Conservation (phyloP, 2,113 vertebrate genomes). For the Cephalopholis sonnerati region DNA sequence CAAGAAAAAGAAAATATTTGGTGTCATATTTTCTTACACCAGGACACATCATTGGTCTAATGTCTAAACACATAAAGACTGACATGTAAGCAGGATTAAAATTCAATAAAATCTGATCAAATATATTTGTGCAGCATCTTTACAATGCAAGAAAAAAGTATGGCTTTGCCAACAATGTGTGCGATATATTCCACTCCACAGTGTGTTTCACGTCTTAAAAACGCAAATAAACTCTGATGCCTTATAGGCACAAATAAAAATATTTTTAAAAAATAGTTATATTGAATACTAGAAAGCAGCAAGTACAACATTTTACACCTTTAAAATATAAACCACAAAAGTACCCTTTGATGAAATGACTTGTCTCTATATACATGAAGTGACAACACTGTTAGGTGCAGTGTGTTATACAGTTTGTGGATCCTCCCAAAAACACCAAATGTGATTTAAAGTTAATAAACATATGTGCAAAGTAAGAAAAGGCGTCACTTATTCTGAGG, state of each 20-base stretch:
- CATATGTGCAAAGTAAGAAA: constrained; percentile 43
- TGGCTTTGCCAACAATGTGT: constrained; percentile 6
- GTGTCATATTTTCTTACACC: not conserved
- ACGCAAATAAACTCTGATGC: not conserved
- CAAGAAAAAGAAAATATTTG: not conserved
- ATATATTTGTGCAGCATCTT: constrained; percentile 33
- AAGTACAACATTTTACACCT: constrained; percentile 25
- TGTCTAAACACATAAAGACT: not conserved
- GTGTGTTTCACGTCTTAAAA: constrained; percentile 17
- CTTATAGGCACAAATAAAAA: constrained; percentile 30
- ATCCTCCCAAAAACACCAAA: constrained; percentile 14
- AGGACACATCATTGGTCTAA: not conserved
- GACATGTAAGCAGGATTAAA: not conserved
- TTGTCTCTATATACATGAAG: constrained; percentile 31
- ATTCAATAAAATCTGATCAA: not conserved
- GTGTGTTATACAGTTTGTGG: constrained; percentile 16
- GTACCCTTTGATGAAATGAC: constrained; percentile 20
- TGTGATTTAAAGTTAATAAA: constrained; percentile 27
- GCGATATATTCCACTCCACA: not conserved
- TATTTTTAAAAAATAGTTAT: constrained; percentile 17
- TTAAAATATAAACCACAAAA: constrained; percentile 8
- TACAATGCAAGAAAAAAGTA: not conserved
- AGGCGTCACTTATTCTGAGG: constrained; percentile 9
- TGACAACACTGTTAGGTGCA: constrained; percentile 49
- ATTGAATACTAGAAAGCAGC: constrained; percentile 50